phyloP scores from a whole-genome alignment of 2,113 vertebrate genomes.

The Chaetorhynchus papuensis region DNA sequence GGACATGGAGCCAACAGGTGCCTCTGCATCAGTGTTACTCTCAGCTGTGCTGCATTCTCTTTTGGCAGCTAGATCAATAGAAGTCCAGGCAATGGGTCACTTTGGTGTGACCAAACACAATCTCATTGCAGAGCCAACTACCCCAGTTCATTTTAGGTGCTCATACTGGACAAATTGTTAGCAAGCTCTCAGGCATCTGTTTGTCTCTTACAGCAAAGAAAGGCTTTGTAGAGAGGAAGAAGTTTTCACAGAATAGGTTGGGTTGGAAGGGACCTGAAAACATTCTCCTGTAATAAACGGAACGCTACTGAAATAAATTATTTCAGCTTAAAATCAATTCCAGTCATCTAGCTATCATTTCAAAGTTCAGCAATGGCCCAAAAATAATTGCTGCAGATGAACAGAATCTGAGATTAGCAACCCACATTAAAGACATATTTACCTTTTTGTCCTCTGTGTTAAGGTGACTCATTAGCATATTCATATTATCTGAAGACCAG shows the following conservation, averaged over 20 bases:
- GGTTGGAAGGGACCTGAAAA: background rate
- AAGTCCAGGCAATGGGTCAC: background rate
- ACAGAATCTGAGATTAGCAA: background rate
- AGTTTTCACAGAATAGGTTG: background rate
- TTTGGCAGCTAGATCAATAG: background rate
- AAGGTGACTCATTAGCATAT: slow-evolving; percentile 86
- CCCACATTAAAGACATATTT: background rate
- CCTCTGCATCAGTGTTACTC: background rate
- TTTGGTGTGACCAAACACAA: background rate
- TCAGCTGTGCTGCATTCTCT: background rate
- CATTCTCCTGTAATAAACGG: background rate
- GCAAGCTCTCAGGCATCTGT: background rate
- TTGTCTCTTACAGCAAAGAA: background rate
- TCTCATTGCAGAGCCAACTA: background rate
- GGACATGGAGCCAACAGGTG: background rate
- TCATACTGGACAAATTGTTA: background rate
- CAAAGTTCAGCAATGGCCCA: background rate
- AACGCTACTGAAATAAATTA: background rate
- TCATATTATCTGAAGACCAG: slow-evolving; percentile 91
- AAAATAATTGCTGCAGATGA: background rate
- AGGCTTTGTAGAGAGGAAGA: background rate
- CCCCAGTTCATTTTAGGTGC: background rate
- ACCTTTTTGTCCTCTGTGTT: slow-evolving; percentile 90
- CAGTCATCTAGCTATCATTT: background rate
- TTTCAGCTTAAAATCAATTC: background rate